Percentiles rank a stretch among this genome's conserved stretches.
These are phyloP conservation scores for Bucco capensis DNA, from an alignment of 2,113 vertebrate genomes.

Conservation along the genomic window DNA sequence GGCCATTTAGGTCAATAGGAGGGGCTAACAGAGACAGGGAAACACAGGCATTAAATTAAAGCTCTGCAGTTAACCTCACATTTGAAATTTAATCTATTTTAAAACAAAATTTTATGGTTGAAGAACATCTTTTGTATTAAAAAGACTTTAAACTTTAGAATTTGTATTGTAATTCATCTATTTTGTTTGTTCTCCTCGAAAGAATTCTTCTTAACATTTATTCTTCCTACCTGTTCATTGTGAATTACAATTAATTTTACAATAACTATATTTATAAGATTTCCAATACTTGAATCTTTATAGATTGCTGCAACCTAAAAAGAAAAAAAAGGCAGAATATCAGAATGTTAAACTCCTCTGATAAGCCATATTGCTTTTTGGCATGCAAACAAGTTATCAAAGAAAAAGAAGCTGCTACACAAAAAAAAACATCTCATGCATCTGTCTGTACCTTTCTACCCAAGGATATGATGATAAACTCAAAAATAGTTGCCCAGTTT, in stretches of 20 bases:
- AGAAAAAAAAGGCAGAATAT: not conserved
- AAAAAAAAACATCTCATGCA: not conserved
- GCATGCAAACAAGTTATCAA: not conserved
- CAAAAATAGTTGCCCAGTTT: not conserved
- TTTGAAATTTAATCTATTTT: not conserved
- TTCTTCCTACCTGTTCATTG: conserved; percentile 87
- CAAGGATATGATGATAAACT: not conserved
- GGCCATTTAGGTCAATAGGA: not conserved
- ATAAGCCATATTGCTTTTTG: not conserved
- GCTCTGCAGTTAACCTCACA: not conserved
- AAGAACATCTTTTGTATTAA: not conserved
- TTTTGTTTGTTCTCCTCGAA: not conserved
- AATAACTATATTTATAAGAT: conserved; percentile 94
- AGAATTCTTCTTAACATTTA: not conserved
- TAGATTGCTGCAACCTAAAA: conserved; percentile 94
- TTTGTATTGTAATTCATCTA: not conserved
- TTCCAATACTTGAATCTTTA: conserved; percentile 93
- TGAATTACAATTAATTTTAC: conserved; percentile 93
- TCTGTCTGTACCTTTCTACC: not conserved
- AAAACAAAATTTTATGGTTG: not conserved
- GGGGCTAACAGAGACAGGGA: not conserved
- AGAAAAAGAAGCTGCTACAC: not conserved
- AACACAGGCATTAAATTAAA: not conserved
- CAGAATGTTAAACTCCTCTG: not conserved
- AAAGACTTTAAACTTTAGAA: not conserved